Evolutionary conservation across 1,140 invertebrate species (phyloP).

Genomic region (Hycleus cichorii): DNA sequence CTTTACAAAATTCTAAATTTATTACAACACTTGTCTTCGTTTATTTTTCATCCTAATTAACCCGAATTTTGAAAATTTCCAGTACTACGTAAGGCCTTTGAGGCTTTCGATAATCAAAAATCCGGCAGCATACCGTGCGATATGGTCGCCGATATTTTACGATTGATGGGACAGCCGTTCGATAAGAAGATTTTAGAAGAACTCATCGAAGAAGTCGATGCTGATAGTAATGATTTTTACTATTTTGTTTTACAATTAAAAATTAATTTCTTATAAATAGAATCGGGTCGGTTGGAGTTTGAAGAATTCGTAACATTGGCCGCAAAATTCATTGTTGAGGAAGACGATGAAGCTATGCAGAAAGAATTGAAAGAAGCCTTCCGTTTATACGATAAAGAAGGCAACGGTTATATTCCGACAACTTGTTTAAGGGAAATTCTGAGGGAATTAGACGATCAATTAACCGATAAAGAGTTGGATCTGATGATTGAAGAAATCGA

Average conservation of each 20-base stretch:
- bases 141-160: slow-evolving; percentile 88
- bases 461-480: slow-evolving; percentile 86
- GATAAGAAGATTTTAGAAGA: slow-evolving; percentile 92
- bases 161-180: slow-evolving; percentile 93
- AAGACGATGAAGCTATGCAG: slow-evolving; percentile 86
- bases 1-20: background rate
- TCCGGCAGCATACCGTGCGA: slow-evolving; percentile 89
- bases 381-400: slow-evolving; percentile 65
- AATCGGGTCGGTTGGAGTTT: slow-evolving; percentile 90
- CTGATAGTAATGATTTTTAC: slow-evolving; percentile 66
- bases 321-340: slow-evolving; percentile 90
- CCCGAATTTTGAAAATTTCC: slow-evolving; percentile 31
- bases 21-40: background rate
- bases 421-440: slow-evolving; percentile 86
- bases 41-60: background rate
- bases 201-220: slow-evolving; percentile 92
- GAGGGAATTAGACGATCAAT: slow-evolving; percentile 83
- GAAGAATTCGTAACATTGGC: slow-evolving; percentile 90
- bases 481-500: slow-evolving; percentile 97
- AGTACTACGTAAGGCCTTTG: slow-evolving; percentile 91
- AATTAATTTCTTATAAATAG: slow-evolving; percentile 43
- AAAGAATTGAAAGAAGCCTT: slow-evolving; percentile 91
- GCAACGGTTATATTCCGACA: slow-evolving; percentile 90
- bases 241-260: background rate
- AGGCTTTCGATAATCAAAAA: slow-evolving; percentile 92